Conservation (phyloP, 2,797 vertebrate genomes). For the Buphagus erythrorhynchus region DNA sequence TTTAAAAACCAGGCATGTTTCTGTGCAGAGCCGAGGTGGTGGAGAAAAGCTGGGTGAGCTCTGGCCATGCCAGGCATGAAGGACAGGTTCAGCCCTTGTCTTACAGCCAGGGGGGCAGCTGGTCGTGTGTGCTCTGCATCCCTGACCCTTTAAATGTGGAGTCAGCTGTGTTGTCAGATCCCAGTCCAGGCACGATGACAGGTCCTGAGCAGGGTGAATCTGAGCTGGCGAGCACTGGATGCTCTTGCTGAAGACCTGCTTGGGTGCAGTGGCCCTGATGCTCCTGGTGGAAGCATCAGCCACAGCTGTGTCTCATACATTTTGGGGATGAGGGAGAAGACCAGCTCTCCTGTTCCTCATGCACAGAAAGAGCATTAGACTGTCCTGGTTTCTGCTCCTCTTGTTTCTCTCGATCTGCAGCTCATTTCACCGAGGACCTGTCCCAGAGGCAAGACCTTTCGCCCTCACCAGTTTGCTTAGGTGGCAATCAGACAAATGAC, state of each 20-base stretch:
- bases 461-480: neutral
- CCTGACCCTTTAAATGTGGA: neutral
- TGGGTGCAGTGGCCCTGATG: neutral
- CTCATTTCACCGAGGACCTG: neutral
- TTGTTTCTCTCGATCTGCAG: neutral
- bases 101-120: neutral
- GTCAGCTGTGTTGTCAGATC: neutral
- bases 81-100: neutral
- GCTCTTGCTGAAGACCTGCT: neutral
- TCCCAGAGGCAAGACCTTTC: neutral
- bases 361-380: neutral
- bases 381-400: neutral
- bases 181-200: neutral
- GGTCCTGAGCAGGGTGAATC: accelerated
- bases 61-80: accelerated
- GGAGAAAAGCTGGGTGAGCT: neutral
- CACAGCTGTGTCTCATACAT: accelerated
- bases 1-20: neutral
- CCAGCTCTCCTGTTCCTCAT: neutral
- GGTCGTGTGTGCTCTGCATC: accelerated
- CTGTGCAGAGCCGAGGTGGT: accelerated
- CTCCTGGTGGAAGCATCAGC: neutral
- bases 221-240: neutral
- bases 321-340: neutral
- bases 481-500: neutral